A percentile compares a stretch with the other conserved stretches of the same genome.
phyloP scores from a whole-genome alignment of 1,140 invertebrate genomes.

The Onthophagus taurus region DNA sequence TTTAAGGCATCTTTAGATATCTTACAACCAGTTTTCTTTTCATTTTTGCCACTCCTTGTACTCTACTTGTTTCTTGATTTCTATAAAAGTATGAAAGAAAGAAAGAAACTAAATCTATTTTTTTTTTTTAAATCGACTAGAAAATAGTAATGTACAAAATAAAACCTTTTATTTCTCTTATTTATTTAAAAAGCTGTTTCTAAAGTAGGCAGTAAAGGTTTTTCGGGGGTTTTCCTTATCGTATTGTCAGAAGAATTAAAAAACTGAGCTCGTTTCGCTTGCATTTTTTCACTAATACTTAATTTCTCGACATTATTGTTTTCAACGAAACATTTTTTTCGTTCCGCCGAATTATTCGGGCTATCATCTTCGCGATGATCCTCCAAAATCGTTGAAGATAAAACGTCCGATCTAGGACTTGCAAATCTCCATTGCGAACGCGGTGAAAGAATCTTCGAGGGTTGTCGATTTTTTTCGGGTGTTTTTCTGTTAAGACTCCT shows the following conservation, averaged over 20 bases:
- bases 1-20: no score
- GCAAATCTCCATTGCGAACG: slow-evolving; percentile 61
- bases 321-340: slow-evolving; percentile 24
- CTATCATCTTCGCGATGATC: slow-evolving; percentile 63
- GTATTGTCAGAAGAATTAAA: slow-evolving; percentile 35
- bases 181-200: slow-evolving; percentile 49
- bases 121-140: slow-evolving; percentile 10
- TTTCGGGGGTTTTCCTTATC: slow-evolving; percentile 20
- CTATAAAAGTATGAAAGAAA: no score
- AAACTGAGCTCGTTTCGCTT: slow-evolving; percentile 47
- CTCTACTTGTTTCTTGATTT: no score
- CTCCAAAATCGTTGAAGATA: slow-evolving; percentile 78
- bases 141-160: slow-evolving; percentile 1
- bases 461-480: slow-evolving; percentile 45
- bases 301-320: slow-evolving; percentile 33
- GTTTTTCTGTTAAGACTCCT: slow-evolving; percentile 48
- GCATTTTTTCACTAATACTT: slow-evolving; percentile 42
- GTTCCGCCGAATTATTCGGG: slow-evolving; percentile 43
- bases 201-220: slow-evolving; percentile 37
- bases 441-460: slow-evolving; percentile 57
- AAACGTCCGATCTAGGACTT: slow-evolving; percentile 65
- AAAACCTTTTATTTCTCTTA: neutral
- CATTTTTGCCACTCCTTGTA: no score
- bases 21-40: no score
- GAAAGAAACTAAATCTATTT: no score